phyloP scores from a whole-genome alignment of 2,888 invertebrate genomes.

The Cantharis rufa region DNA sequence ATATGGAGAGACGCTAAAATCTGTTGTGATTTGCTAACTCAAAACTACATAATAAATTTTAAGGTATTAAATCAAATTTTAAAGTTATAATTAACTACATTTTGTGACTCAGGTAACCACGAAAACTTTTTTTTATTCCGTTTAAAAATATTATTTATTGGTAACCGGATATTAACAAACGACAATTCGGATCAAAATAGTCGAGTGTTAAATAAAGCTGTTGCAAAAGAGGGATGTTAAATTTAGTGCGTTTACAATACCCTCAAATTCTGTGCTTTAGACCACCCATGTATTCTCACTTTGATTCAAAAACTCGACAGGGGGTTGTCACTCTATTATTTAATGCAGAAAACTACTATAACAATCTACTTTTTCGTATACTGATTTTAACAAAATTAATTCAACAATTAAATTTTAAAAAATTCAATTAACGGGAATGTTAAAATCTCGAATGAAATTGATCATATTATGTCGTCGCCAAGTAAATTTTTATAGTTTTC shows the following conservation, averaged over 20 bases:
- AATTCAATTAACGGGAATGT: background rate
- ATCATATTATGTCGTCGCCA: background rate
- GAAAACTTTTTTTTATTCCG: background rate
- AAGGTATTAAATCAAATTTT: background rate
- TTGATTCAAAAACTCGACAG: constrained; percentile 7
- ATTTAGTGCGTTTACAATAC: constrained; percentile 7
- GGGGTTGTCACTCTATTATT: constrained; percentile 5
- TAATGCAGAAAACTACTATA: background rate
- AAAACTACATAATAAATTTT: constrained; percentile 4
- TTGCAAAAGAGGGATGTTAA: constrained; percentile 9
- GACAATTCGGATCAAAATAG: constrained; percentile 9
- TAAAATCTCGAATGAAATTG: background rate
- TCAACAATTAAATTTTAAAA: too few relatives aligned
- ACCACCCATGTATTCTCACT: constrained; percentile 10
- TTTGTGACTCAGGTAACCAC: background rate
- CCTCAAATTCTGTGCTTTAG: background rate
- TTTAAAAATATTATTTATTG: constrained; percentile 9
- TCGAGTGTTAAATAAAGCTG: constrained; percentile 6
- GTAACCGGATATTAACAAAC: constrained; percentile 2
- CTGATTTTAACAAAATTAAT: background rate
- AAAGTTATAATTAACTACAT: constrained; percentile 1
- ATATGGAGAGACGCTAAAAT: background rate
- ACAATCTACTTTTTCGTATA: background rate
- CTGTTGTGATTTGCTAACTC: constrained; percentile 1
- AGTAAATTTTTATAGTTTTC: background rate